These are phyloP conservation scores for Lycocerus yunnanus DNA, from an alignment of 2,888 invertebrate species.

Conservation along the genomic window DNA sequence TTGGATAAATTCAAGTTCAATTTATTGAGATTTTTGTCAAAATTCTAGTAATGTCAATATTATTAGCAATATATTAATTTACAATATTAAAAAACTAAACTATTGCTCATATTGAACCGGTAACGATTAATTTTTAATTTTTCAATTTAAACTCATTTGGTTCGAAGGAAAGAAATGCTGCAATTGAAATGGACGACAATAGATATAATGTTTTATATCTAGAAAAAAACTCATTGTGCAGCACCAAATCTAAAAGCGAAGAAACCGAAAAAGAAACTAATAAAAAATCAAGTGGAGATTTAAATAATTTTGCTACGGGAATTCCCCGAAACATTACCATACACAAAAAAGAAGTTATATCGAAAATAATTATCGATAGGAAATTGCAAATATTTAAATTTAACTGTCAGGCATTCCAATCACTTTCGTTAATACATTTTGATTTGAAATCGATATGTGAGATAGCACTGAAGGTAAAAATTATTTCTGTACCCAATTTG, in stretches of 20 bases:
- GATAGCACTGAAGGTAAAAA: background rate
- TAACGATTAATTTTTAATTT: background rate
- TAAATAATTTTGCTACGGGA: background rate
- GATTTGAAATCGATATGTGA: background rate
- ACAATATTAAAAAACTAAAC: no score
- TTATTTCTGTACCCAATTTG: background rate
- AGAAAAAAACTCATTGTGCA: background rate
- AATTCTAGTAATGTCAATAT: background rate
- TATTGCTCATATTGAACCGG: background rate
- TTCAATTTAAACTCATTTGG: background rate
- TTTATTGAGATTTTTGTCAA: background rate
- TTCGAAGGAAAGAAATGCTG: background rate
- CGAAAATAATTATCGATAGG: background rate
- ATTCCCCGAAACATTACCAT: background rate
- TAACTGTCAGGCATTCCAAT: background rate
- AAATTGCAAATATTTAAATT: background rate
- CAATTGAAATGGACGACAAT: background rate
- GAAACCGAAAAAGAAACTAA: background rate
- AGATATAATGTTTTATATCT: background rate
- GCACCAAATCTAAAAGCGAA: background rate
- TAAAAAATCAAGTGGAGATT: background rate
- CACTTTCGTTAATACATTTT: background rate
- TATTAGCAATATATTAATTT: background rate
- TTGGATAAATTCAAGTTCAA: background rate
- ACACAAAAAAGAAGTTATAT: background rate